Evolutionary conservation across 2,888 invertebrate species (phyloP), one percentile per base, ranked within the genome.

Genomic region (Macroteleia sp.): DNA sequence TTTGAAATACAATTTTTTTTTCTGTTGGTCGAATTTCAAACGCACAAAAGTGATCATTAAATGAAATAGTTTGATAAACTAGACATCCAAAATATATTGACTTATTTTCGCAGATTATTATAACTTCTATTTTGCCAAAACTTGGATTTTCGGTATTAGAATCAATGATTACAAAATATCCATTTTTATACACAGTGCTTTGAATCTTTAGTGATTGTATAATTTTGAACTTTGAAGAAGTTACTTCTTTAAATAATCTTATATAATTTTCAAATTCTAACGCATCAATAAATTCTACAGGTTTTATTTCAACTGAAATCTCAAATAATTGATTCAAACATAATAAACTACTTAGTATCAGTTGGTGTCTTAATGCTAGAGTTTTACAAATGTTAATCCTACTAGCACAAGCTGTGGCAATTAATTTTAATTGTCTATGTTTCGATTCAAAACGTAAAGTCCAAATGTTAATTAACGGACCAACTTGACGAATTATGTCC

Each of bases 391-490:
- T 32, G n/a, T 32, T 32, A 32, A 32, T 32, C n/a, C 32, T 32
- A 10, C 32, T 32, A 10, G 10, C 10, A 32, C 32, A 4, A 32
- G 6, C 2, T 10, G 2, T 32, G 10, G 32, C 32, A 10, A 10
- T 2, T 32, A 32, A 32, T 32, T 32, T 32, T 32, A 32, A 10
- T 10, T 39, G 12, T 5, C 57, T 22, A 17, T 69, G 67, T 17
- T 69, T 57, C 0, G 69, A 50, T 42, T 70, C 69, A 12, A 17
- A 70, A 10, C 61, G 22, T n/a, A 70, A 20, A 12, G 61, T 61
- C 0, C 12, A 36, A 3, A 54, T n/a, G 14, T 52, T 10, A 20
- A 14, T 0, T 3, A 61, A 12, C 12, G 70, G 70, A 8, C 52
- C 59, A 17, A 69, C 44, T 48, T 62, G 4, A 17, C 12, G 17